phyloP scores from a whole-genome alignment of 2,888 invertebrate species.

The Noctuana brunneofusca region DNA sequence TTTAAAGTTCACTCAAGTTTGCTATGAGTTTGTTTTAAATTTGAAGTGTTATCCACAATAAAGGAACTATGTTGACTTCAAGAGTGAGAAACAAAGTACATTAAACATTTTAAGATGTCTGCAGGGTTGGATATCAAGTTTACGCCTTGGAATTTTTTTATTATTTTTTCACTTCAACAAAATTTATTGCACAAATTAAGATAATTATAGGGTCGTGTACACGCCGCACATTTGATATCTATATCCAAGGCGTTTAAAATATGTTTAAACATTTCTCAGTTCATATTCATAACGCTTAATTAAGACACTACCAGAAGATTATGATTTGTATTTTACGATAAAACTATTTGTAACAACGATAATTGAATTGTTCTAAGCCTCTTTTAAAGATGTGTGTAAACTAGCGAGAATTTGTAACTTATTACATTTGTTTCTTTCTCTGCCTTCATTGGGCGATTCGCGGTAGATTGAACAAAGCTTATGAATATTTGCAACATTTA shows the following conservation, averaged over 20 bases:
- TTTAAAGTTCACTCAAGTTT: not conserved
- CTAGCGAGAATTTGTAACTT: not conserved
- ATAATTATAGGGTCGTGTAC: conserved; percentile 20
- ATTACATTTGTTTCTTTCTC: not conserved
- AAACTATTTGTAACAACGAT: not conserved
- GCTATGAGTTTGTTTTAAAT: conserved; percentile 1
- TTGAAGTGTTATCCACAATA: not conserved
- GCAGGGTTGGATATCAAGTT: conserved; percentile 15
- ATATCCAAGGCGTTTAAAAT: conserved; percentile 8
- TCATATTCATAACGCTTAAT: conserved; percentile 9
- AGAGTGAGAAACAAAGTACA: conserved; percentile 19
- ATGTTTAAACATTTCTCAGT: conserved; percentile 3
- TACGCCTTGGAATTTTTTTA: conserved; percentile 9
- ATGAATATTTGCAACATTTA: conserved; percentile 16
- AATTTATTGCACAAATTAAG: conserved; percentile 28
- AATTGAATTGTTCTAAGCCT: not conserved
- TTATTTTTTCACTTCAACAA: conserved; percentile 18
- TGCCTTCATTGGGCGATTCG: conserved; percentile 1
- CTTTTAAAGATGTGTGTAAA: not conserved
- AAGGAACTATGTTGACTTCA: conserved; percentile 1
- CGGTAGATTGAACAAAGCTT: not conserved
- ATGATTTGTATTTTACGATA: conserved; percentile 3
- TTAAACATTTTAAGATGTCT: conserved; percentile 9
- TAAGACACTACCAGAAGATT: conserved; percentile 14
- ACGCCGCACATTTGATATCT: conserved; percentile 21